These are phyloP conservation scores for Etia nguti DNA, from an alignment of 2,113 vertebrate genomes.

Conservation along the genomic window DNA sequence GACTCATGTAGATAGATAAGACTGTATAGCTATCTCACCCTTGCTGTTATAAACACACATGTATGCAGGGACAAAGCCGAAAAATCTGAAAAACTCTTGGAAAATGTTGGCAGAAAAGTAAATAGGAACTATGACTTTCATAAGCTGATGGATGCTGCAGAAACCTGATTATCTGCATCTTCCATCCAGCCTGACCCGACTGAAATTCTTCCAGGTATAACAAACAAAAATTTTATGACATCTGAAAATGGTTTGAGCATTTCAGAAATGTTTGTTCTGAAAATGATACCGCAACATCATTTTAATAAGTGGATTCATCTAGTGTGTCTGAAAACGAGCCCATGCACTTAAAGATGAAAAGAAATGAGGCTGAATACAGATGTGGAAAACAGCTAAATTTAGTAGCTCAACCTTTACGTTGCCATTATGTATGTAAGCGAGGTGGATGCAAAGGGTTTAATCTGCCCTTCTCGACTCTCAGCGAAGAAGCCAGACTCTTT, in stretches of 20 bases:
- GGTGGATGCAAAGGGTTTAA: not conserved
- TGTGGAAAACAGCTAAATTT: not conserved
- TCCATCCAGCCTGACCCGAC: not conserved
- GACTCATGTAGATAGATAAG: not conserved
- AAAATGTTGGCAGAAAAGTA: not conserved
- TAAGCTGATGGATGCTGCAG: not conserved
- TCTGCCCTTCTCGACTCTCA: not conserved
- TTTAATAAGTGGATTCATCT: not conserved
- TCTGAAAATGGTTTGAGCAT: not conserved
- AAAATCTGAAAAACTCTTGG: not conserved
- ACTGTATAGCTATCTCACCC: not conserved
- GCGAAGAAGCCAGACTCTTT: not conserved
- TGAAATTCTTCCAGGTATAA: not conserved
- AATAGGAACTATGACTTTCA: not conserved
- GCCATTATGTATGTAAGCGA: accelerated
- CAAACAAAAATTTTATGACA: accelerated
- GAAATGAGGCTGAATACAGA: not conserved
- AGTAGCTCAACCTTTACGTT: not conserved
- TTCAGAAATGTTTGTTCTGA: not conserved
- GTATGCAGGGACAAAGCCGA: not conserved
- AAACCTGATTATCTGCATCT: not conserved
- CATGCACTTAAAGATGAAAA: accelerated
- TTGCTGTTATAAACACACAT: not conserved
- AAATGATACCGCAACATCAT: not conserved
- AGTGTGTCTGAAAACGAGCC: not conserved